Evolutionary conservation across 2,888 invertebrate species (phyloP), one percentile per base, ranked within the genome.

Genomic region (Rhagium mordax): DNA sequence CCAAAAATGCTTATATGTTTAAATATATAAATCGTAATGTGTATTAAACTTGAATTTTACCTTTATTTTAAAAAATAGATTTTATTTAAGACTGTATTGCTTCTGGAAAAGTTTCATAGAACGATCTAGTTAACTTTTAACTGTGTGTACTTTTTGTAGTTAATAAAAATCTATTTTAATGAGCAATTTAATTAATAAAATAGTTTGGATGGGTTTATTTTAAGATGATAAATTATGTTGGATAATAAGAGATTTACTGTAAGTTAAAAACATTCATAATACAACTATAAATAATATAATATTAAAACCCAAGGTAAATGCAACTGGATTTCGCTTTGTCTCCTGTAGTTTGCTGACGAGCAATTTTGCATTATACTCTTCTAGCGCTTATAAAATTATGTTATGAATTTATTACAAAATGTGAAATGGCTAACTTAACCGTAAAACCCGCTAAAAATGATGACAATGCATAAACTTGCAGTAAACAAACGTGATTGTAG

Each of bases 301-400:
- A 29, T 16, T n/a, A 59, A 59, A 16, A 33, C 29, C 6, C 10
- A 29, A 59, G 4, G 33, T 59, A 59, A 27, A 59, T 59, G 15
- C 7, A 29, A 59, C 27, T 33, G 18, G 18, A 4, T 59, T 55
- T 24, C 1, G 59, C 59, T 16, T 33, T 29, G 33, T 41, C 41
- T 41, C n/a, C n/a, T 59, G 15, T 21, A 59, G 15, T 55, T 57
- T 16, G 27, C 59, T 33, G 59, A 21, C 29, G 33, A 59, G 27
- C 33, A 29, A 16, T 59, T 59, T 18, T 33, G 16, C 7, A 21
- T 27, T 59, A 59, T 21, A 29, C 59, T 5, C 16, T 59, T 59
- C 27, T 33, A 10, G 59, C 8, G 16, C 33, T n/a, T 33, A 15
- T 59, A 29, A 59, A 59, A 29, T 59, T 59, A 8, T 57, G 15